These are phyloP conservation scores for Parnassius apollo DNA, from an alignment of 2,888 invertebrate genomes.

Conservation along the genomic window DNA sequence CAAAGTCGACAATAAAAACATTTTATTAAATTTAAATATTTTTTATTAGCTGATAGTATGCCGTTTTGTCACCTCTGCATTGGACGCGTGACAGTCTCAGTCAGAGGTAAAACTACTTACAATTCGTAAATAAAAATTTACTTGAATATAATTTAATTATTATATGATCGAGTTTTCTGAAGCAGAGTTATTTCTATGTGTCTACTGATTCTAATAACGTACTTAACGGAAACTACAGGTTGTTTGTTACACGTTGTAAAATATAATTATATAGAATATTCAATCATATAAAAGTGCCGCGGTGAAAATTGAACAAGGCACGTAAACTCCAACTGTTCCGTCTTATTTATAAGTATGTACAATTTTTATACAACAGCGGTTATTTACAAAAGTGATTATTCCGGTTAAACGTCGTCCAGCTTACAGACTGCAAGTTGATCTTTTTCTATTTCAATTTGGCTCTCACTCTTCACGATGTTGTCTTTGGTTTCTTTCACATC, in stretches of 20 bases:
- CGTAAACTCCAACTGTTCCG: slow-evolving; percentile 8
- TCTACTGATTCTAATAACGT: too few species aligned
- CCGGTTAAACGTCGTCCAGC: slow-evolving; percentile 7
- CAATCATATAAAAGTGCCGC: background rate
- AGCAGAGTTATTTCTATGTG: too few species aligned
- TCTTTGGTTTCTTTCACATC: slow-evolving; percentile 1
- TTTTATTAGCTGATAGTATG: too few species aligned
- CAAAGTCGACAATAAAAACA: too few species aligned
- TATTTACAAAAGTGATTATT: background rate
- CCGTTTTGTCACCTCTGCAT: too few species aligned
- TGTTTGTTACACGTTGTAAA: background rate
- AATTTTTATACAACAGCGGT: slow-evolving; percentile 5
- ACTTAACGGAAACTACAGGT: too few species aligned
- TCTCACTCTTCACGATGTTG: slow-evolving; percentile 11
- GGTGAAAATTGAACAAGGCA: slow-evolving; percentile 13
- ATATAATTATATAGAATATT: background rate
- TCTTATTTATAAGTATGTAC: slow-evolving; percentile 2
- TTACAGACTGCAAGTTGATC: background rate
- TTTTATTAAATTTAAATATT: too few species aligned
- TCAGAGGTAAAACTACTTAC: too few species aligned
- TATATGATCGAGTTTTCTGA: too few species aligned
- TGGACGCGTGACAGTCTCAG: too few species aligned
- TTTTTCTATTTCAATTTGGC: background rate
- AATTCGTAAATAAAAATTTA: too few species aligned
- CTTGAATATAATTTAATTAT: too few species aligned